Evolutionary conservation across 1,140 invertebrate species (phyloP), one percentile per base, ranked within the genome.

Genomic region (Drosophila nannoptera): DNA sequence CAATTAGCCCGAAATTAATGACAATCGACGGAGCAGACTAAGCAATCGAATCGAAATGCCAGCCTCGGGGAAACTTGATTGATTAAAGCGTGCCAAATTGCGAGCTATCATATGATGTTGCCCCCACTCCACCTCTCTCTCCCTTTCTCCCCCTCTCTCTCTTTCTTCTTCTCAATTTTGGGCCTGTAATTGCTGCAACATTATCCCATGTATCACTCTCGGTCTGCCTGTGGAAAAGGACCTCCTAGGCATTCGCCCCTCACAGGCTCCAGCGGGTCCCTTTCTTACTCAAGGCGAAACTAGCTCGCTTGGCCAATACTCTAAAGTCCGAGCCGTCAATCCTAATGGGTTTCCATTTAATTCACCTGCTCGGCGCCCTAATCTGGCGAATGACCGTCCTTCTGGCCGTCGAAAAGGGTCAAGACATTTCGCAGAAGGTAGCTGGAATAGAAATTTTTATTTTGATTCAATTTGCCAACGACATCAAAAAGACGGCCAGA

Each of bases 381-480:
- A 16, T 45, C 42, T 35, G 5, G 8, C 32, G 12, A 35, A 7
- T 36, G 32, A n/a, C 59, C 14, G n/a, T 31, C 22, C 11, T n/a
- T 12, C n/a, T 43, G 6, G 29, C 14, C n/a, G 48, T 35, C 16
- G 7, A 59, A 49, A 70, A 66, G 62, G 67, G 61, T 69, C 60
- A 64, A 53, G 54, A 38, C 52, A 42, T 52, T 43, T 36, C 12
- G 46, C 33, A 22, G 9, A 66, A 65, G 54, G 63, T 54, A 45
- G 42, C 40, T 43, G 16, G 46, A 53, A 43, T 7, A 16, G 29
- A 42, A 48, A 52, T 42, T 69, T 78, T 78, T 80, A 80, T 80
- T 80, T 76, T 73, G 67, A 80, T 80, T 80, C 77, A 78, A 80
- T 78, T 78, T 78, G 62, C 63, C 59, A 54, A 54, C 73, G 64